Percentiles rank a stretch among this genome's conserved stretches.
phyloP scores from a whole-genome alignment of 2,113 vertebrate genomes.

The Tragelaphus strepsiceros region DNA sequence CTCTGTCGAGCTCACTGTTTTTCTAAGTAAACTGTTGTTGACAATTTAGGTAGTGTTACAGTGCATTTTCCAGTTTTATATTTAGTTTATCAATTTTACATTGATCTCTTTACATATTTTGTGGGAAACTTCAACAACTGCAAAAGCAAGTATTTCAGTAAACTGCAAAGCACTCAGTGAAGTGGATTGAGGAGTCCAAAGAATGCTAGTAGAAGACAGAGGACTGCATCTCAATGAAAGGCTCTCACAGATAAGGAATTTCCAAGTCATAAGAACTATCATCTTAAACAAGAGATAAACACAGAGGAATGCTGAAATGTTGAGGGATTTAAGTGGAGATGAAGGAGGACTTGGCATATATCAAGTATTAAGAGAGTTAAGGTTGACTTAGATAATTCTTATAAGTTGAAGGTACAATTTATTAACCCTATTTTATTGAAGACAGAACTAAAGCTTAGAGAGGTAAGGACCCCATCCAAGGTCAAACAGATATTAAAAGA shows the following conservation, averaged over 20 bases:
- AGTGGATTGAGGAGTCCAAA: not conserved
- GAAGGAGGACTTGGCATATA: not conserved
- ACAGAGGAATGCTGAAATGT: not conserved
- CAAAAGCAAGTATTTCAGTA: not conserved
- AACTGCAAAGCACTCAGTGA: not conserved
- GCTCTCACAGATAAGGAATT: not conserved
- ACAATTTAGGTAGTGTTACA: not conserved
- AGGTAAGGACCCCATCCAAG: not conserved
- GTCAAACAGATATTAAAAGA: not conserved
- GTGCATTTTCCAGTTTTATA: not conserved
- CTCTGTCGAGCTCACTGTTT: not conserved
- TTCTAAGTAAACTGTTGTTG: not conserved
- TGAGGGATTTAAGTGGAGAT: not conserved
- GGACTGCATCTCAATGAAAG: not conserved
- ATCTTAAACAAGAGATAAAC: not conserved
- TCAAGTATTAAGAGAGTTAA: not conserved
- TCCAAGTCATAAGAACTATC: not conserved
- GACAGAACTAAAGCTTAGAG: not conserved
- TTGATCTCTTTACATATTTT: not conserved
- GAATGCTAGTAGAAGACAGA: not conserved
- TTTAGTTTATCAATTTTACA: not conserved
- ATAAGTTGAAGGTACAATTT: not conserved
- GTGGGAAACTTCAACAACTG: not conserved
- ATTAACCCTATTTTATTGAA: not conserved
- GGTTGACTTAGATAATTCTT: not conserved